phyloP scores from a whole-genome alignment of 1,140 invertebrate genomes.

The Akabosia matsudoensis region DNA sequence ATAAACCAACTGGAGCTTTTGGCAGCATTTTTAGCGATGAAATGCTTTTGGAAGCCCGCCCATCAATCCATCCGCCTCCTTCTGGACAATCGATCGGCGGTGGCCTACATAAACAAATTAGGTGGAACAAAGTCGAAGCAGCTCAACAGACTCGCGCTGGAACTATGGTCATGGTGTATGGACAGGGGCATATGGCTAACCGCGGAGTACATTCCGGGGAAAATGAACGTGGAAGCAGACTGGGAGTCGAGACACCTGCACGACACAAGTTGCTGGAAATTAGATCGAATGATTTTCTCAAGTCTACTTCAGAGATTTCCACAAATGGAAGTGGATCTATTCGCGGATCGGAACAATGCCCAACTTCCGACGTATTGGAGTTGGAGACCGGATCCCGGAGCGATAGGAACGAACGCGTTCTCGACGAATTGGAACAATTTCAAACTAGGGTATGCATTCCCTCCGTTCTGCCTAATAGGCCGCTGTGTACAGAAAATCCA shows the following conservation, averaged over 20 bases:
- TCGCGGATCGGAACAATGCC: constrained; percentile 19
- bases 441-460: constrained; percentile 27
- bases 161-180: neutral
- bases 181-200: neutral
- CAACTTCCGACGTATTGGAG: constrained; percentile 5
- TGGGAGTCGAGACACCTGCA: neutral
- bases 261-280: constrained; percentile 2
- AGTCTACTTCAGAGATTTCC: neutral
- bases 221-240: neutral
- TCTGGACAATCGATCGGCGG: neutral
- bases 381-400: constrained; percentile 29
- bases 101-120: constrained; percentile 20
- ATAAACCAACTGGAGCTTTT: neutral
- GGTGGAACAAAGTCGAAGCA: neutral
- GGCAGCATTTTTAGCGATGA: neutral
- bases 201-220: constrained; percentile 13
- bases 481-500: constrained; percentile 9
- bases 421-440: neutral
- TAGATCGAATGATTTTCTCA: neutral
- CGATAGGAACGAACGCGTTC: constrained; percentile 18
- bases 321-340: constrained; percentile 27
- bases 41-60: neutral
- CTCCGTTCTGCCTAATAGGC: constrained; percentile 27
- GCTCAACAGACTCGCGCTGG: neutral
- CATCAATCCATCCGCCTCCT: neutral